Conservation (phyloP, 2,888 invertebrate genomes). For the Liposcelis brunnea region DNA sequence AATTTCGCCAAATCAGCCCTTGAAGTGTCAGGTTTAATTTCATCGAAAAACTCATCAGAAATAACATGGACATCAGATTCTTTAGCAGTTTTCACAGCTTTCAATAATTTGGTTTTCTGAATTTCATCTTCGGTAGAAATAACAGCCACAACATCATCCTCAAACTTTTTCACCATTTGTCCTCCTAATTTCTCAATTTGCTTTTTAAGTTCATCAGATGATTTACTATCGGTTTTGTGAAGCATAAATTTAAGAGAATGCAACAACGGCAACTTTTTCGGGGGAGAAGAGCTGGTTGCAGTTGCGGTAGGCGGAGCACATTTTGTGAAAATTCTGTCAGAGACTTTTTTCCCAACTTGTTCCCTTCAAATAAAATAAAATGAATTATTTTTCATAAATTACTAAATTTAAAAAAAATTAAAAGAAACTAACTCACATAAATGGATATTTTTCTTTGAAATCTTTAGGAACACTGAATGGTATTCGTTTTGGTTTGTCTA, state of each 20-base stretch:
- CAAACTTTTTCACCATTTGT: constrained; percentile 43
- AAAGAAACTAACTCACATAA: constrained; percentile 35
- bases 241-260: constrained; percentile 17
- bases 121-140: constrained; percentile 49
- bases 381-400: background rate
- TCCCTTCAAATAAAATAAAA: too few species aligned
- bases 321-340: constrained; percentile 37
- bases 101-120: background rate
- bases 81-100: constrained; percentile 45
- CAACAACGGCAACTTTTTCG: constrained; percentile 13
- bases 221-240: constrained; percentile 6
- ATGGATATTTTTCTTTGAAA: constrained; percentile 34
- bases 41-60: constrained; percentile 54
- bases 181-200: constrained; percentile 62
- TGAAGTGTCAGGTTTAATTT: constrained; percentile 29
- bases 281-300: constrained; percentile 18
- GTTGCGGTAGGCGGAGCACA: too few species aligned
- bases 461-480: constrained; percentile 49
- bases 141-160: constrained; percentile 49
- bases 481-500: constrained; percentile 52
- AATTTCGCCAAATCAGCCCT: constrained; percentile 38
- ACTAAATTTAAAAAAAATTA: constrained; percentile 6
- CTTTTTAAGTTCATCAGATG: constrained; percentile 39
- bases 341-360: constrained; percentile 28
- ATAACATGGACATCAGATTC: constrained; percentile 61